These are phyloP conservation scores for Nerophis ophidion DNA, from an alignment of 2,113 vertebrate species.

Conservation along the genomic window DNA sequence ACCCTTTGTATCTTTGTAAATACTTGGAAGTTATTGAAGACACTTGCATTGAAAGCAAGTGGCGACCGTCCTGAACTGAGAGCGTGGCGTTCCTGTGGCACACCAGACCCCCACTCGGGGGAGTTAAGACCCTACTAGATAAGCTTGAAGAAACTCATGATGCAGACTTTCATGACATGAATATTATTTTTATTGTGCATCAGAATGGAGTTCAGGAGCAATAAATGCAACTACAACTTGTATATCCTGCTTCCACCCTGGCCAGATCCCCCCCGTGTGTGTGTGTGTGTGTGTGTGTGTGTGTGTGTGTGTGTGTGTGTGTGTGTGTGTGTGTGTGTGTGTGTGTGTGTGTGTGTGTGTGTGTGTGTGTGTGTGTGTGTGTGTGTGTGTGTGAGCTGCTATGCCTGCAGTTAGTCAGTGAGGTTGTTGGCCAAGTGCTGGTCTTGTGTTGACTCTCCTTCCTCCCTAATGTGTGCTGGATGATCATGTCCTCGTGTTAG, in stretches of 20 bases:
- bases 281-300: not conserved
- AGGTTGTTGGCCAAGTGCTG: slow-evolving; percentile 26
- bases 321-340: slow-evolving; percentile 9
- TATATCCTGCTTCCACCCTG: slow-evolving; percentile 14
- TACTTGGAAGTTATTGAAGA: not conserved
- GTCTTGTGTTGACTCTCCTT: slow-evolving; percentile 10
- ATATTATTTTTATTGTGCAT: not conserved
- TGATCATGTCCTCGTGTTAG: too few relatives aligned
- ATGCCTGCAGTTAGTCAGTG: slow-evolving; percentile 27
- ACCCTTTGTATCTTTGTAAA: not conserved
- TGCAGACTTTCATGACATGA: not conserved
- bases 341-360: too few relatives aligned
- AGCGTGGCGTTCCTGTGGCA: not conserved
- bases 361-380: too few relatives aligned
- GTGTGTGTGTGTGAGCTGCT: slow-evolving; percentile 22
- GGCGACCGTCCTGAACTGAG: not conserved
- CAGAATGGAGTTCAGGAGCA: not conserved
- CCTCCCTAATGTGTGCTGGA: slow-evolving; percentile 15
- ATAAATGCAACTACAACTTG: not conserved
- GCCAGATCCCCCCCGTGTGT: not conserved
- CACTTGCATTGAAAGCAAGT: not conserved
- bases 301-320: too few relatives aligned
- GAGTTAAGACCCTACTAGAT: too few relatives aligned
- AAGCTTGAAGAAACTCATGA: too few relatives aligned
- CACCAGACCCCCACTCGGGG: not conserved